Evolutionary conservation across 2,113 vertebrate species (phyloP), one percentile per base, ranked within the genome.

Genomic region (Myiopsitta monachus): DNA sequence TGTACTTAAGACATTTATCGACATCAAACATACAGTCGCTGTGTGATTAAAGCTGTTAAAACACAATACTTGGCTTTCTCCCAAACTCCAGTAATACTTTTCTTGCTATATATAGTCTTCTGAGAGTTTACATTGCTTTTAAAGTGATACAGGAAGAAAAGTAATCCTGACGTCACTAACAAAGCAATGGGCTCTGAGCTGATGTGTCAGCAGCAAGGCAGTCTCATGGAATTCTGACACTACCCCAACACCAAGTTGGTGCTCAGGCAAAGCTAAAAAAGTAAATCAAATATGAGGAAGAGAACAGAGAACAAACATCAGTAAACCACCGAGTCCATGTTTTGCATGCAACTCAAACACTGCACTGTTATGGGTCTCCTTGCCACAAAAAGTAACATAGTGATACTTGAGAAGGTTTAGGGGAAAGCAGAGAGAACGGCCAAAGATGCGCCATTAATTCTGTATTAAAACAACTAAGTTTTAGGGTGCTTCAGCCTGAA

Each of bases 31-130:
- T 80, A 51, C 30, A 95, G 83, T 64, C 69, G 64, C 39, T 79
- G 64, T 44, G 76, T 84, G 92, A 96, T 95, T 93, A 90, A 93
- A 95, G 92, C 95, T 96, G 80, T 92, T 93, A 90, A 93, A 96
- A 96, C 92, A 96, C 92, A 96, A 95, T 96, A 94, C 86, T 92
- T 96, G 95, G 96, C 96, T 91, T 76, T 72, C 90, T 87, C 73
- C 95, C 95, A 95, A 81, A 75, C 86, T 94, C 91, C 92, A 94
- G 36, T 93, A 95, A 95, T 92, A 96, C 86, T 96, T 88, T 76
- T 90, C 83, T 70, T 79, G 92, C 93, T 95, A 96, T 95, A 94
- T 94, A 96, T 96, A 94, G 94, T 72, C 72, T 88, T 87, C 87
- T 69, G 57, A 18, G 81, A 84, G 69, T 95, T 94, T 94, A 88